Percentiles rank a stretch among this genome's conserved stretches.
Conservation (phyloP, 2,888 invertebrate genomes). For the Sminthurinus aureus region DNA sequence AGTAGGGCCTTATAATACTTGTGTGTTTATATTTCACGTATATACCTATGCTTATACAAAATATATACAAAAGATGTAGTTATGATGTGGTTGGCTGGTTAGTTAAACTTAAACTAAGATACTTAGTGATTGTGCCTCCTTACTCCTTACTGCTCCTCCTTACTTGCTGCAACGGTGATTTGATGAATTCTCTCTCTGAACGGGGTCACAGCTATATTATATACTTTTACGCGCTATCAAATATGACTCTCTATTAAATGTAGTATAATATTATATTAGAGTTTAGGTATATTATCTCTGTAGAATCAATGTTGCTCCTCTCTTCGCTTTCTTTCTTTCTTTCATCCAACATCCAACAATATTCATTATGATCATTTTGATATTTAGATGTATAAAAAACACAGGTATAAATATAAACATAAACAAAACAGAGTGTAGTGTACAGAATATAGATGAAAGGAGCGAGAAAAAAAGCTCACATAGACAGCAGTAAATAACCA, state of each 20-base stretch:
- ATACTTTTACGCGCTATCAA: conserved; percentile 25
- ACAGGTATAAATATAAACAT: not conserved
- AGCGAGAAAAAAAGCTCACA: not conserved
- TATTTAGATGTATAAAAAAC: not conserved
- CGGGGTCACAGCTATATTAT: conserved; percentile 26
- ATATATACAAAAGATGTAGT: too few relatives aligned
- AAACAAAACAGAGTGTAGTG: not conserved
- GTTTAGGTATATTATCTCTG: not conserved
- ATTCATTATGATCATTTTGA: not conserved
- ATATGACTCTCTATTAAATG: conserved; percentile 34
- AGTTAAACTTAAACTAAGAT: not conserved
- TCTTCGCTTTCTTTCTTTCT: conserved; percentile 36
- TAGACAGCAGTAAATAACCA: not conserved
- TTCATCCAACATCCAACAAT: not conserved
- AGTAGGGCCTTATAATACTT: too few relatives aligned
- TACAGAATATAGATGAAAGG: not conserved
- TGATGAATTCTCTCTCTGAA: conserved; percentile 12
- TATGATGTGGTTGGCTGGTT: not conserved
- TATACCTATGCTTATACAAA: too few relatives aligned
- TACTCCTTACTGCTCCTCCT: conserved; percentile 1
- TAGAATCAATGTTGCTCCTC: conserved; percentile 20
- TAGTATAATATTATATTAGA: not conserved
- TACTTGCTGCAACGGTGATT: conserved; percentile 5
- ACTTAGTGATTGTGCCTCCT: not conserved
- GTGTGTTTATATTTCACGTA: too few relatives aligned